A percentile compares a stretch with the other conserved stretches of the same genome.
These are phyloP conservation scores for Yoshiicerus persimilis DNA, from an alignment of 1,140 invertebrate species.

Conservation along the genomic window DNA sequence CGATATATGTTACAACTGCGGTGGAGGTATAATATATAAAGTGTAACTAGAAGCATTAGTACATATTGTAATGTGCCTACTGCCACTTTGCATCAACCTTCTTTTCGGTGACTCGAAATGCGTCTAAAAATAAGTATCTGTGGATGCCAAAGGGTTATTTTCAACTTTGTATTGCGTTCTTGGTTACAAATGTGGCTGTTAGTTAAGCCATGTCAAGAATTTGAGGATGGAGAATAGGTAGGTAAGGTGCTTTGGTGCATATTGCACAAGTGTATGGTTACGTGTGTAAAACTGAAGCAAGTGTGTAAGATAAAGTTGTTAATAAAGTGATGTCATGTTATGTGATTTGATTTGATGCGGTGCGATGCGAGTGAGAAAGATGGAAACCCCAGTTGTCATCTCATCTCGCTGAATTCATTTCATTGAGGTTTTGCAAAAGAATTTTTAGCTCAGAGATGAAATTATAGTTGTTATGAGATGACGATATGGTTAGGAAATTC, in stretches of 20 bases:
- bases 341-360: neutral
- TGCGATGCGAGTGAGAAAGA: neutral
- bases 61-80: neutral
- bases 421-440: neutral
- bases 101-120: neutral
- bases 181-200: neutral
- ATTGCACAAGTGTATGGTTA: neutral
- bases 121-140: neutral
- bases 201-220: neutral
- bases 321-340: too few relatives aligned
- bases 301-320: neutral
- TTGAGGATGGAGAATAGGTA: neutral
- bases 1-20: too few relatives aligned
- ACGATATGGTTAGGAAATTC: neutral
- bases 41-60: neutral
- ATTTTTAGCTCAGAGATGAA: neutral
- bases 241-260: neutral
- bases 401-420: neutral
- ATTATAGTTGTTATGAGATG: neutral
- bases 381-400: neutral
- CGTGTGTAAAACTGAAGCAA: neutral
- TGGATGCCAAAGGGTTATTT: slow-evolving; percentile 8
- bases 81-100: neutral
- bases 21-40: too few relatives aligned
- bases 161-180: neutral